Percentiles rank a stretch among this genome's conserved stretches.
Conservation (phyloP, 2,113 vertebrate genomes). For the Mystacornis crossleyi region DNA sequence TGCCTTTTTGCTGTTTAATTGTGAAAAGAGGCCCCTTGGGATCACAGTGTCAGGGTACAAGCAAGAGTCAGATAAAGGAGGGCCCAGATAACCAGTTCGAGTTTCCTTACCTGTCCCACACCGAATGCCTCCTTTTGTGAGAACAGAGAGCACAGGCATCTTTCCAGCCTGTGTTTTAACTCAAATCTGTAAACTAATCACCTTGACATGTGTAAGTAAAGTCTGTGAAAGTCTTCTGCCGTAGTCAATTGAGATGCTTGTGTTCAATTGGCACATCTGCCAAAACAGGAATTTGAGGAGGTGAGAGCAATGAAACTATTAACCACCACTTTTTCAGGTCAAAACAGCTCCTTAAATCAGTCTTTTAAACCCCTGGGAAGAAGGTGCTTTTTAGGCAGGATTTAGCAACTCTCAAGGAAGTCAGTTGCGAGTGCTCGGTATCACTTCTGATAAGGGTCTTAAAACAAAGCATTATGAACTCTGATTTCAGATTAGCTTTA, state of each 20-base stretch:
- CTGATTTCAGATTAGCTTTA: neutral
- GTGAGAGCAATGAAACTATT: neutral
- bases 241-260: neutral
- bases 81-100: neutral
- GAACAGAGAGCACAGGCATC: neutral
- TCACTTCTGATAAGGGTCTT: neutral
- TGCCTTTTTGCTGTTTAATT: neutral
- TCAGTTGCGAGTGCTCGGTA: neutral
- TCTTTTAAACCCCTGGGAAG: neutral
- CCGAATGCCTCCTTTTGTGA: neutral
- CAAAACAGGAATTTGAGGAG: neutral
- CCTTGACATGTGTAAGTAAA: neutral
- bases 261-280: neutral
- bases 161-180: neutral
- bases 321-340: neutral
- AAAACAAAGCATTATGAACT: neutral
- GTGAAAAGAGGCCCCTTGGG: neutral
- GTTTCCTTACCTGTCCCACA: conserved; percentile 20
- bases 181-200: neutral
- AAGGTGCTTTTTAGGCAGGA: neutral
- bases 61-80: neutral
- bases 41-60: neutral
- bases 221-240: neutral
- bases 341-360: neutral
- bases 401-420: neutral